Conservation (phyloP, 2,888 invertebrate genomes). For the Epistrophe grossulariae region DNA sequence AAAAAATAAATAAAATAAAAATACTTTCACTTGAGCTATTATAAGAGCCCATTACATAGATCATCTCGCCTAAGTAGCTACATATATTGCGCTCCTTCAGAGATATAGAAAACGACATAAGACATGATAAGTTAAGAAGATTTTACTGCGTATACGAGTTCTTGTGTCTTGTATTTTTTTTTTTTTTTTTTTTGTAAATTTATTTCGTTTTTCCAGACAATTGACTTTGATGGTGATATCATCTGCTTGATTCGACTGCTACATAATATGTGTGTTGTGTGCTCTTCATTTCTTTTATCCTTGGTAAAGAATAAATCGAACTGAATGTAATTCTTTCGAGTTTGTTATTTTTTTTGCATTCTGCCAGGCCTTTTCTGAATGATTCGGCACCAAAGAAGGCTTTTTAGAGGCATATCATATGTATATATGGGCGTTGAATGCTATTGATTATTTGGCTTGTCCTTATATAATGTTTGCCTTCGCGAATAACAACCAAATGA, state of each 20-base stretch:
- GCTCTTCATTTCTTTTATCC: conserved; percentile 36
- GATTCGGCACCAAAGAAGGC: conserved; percentile 37
- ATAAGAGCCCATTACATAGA: conserved; percentile 70
- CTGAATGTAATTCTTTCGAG: conserved; percentile 34
- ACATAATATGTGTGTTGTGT: not conserved
- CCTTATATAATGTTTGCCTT: conserved; percentile 51
- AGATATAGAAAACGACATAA: conserved; percentile 17
- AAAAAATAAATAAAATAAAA: conserved; percentile 37
- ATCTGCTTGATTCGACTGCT: conserved; percentile 67
- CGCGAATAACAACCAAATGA: conserved; percentile 52
- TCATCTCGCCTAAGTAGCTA: conserved; percentile 66
- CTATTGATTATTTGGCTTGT: conserved; percentile 66
- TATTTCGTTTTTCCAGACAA: conserved; percentile 78
- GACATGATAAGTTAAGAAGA: conserved; percentile 21
- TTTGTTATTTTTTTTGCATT: conserved; percentile 28
- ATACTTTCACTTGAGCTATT: conserved; percentile 58
- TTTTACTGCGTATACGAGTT: conserved; percentile 18
- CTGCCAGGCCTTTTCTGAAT: conserved; percentile 19
- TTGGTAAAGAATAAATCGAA: conserved; percentile 42
- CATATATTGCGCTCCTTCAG: conserved; percentile 30
- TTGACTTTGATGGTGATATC: conserved; percentile 79
- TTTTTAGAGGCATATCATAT: conserved; percentile 41
- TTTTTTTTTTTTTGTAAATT: conserved; percentile 68
- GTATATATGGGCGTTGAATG: conserved; percentile 51
- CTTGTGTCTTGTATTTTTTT: too few species aligned